Conservation (phyloP, 2,888 invertebrate genomes). For the Spilarctia lutea region DNA sequence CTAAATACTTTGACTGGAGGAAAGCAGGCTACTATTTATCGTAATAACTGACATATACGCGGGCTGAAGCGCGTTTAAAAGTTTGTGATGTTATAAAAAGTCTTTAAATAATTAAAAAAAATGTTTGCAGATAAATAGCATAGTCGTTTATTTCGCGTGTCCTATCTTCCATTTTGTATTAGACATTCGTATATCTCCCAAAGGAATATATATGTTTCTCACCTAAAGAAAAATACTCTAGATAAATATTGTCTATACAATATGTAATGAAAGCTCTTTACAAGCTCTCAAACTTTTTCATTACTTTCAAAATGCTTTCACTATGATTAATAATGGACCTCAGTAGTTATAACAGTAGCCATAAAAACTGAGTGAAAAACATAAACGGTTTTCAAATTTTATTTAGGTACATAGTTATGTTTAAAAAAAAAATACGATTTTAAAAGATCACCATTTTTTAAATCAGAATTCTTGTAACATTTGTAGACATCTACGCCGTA, state of each 20-base stretch:
- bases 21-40: too few species aligned
- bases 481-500: not conserved
- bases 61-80: too few species aligned
- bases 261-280: too few species aligned
- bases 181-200: not conserved
- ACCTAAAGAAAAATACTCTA: too few species aligned
- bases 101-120: too few species aligned
- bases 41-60: too few species aligned
- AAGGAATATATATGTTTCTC: not conserved
- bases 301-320: not conserved
- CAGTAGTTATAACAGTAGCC: not conserved
- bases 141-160: not conserved
- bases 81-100: too few species aligned
- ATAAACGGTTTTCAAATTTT: too few species aligned
- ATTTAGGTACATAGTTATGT: too few species aligned
- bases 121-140: not conserved
- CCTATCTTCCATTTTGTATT: not conserved
- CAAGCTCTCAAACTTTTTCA: not conserved
- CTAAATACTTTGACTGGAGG: too few species aligned
- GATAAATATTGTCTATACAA: too few species aligned
- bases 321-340: not conserved
- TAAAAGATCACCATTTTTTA: not conserved
- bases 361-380: not conserved
- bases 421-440: too few species aligned
- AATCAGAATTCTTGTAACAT: not conserved